Percentiles rank a stretch among this genome's conserved stretches.
phyloP scores from a whole-genome alignment of 1,140 invertebrate genomes.

The Pomacea maculata region DNA sequence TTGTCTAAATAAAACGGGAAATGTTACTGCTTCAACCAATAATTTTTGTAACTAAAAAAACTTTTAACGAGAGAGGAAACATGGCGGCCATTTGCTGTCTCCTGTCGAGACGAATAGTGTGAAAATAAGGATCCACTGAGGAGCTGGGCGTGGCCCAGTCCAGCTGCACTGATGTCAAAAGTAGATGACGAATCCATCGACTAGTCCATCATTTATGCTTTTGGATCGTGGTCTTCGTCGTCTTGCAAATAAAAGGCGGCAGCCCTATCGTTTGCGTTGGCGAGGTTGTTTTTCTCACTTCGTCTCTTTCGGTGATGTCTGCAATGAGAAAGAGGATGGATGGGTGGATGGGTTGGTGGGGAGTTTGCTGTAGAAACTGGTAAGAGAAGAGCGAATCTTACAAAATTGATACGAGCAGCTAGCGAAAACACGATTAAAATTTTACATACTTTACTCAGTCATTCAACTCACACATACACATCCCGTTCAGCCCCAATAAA shows the following conservation, averaged over 20 bases:
- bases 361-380: neutral
- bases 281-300: neutral
- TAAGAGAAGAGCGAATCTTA: neutral
- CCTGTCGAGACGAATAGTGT: too few relatives aligned
- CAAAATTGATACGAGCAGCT: neutral
- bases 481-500: neutral
- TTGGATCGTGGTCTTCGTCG: conserved; percentile 15
- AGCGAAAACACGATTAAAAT: neutral
- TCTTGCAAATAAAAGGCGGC: conserved; percentile 21
- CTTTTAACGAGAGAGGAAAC: too few relatives aligned
- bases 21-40: too few relatives aligned
- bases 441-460: neutral
- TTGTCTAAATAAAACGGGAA: too few relatives aligned
- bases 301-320: conserved; percentile 9
- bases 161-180: too few relatives aligned
- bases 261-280: neutral
- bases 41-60: too few relatives aligned
- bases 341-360: too few relatives aligned
- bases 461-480: neutral
- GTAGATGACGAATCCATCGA: too few relatives aligned
- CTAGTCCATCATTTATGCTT: neutral
- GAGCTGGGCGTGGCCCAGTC: too few relatives aligned
- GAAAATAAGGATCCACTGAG: too few relatives aligned
- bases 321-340: neutral
- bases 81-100: too few relatives aligned